Conservation (phyloP, 1,140 invertebrate species). For the Caenorhabditis brenneri region DNA sequence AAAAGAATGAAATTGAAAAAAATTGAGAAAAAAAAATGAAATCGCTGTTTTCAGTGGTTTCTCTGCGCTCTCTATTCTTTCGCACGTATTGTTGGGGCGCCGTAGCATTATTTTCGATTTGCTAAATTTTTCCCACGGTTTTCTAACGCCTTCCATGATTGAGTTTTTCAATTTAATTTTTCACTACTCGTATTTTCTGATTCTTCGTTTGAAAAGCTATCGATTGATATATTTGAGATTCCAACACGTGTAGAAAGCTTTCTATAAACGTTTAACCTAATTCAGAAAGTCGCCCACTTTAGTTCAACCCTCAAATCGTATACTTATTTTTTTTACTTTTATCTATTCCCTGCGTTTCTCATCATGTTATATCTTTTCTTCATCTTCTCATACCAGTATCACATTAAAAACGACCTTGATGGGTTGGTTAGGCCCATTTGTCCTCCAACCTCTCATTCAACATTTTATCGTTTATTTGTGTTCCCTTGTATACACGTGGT, state of each 20-base stretch:
- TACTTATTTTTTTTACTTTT: not conserved
- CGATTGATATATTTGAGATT: not conserved
- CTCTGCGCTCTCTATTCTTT: not conserved
- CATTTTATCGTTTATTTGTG: not conserved
- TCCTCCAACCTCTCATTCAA: not conserved
- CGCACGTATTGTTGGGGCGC: not conserved
- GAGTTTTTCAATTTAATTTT: not conserved
- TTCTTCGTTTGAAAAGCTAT: not conserved
- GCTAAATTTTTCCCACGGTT: not conserved
- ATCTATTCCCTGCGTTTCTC: not conserved
- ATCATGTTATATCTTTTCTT: not conserved
- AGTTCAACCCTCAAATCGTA: too few relatives aligned
- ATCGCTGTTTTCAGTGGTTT: not conserved
- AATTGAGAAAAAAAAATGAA: not conserved
- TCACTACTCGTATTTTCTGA: not conserved
- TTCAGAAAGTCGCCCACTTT: too few relatives aligned
- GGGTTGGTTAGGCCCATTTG: not conserved
- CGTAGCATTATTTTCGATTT: not conserved
- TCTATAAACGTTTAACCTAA: too few relatives aligned
- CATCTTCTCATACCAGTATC: slow-evolving; percentile 30
- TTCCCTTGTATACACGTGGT: not conserved
- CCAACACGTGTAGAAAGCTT: not conserved
- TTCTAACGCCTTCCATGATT: not conserved
- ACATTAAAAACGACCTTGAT: slow-evolving; percentile 34
- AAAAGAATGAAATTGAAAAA: not conserved